A percentile compares a stretch with the other conserved stretches of the same genome.
Conservation (phyloP, 2,113 vertebrate species). For the Carollia perspicillata region DNA sequence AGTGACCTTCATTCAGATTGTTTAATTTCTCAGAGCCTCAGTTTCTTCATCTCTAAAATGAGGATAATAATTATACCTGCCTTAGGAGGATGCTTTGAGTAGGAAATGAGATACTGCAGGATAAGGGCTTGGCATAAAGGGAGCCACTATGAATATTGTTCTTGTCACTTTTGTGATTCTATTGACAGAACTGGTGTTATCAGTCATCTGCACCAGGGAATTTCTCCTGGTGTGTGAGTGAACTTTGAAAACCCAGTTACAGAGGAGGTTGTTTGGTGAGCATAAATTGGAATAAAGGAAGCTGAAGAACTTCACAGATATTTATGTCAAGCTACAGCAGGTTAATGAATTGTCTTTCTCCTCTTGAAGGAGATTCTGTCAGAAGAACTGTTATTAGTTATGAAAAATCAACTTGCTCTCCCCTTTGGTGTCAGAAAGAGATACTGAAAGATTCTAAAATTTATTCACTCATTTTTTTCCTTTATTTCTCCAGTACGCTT, state of each 20-base stretch:
- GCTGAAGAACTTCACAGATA: neutral
- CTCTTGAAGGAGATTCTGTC: conserved; percentile 4
- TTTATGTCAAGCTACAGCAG: neutral
- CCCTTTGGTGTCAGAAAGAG: conserved; percentile 16
- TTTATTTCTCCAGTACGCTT: neutral
- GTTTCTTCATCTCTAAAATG: neutral
- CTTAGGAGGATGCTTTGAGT: neutral
- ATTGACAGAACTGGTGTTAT: neutral
- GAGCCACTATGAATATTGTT: neutral
- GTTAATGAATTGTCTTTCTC: neutral
- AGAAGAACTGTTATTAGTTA: conserved; percentile 3
- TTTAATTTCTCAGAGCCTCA: neutral
- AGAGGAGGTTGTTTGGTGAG: neutral
- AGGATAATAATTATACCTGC: neutral
- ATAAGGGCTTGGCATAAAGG: neutral
- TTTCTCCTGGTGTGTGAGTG: neutral
- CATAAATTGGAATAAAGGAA: conserved; percentile 3
- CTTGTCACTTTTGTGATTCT: neutral
- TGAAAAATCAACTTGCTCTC: neutral
- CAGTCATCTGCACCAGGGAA: neutral
- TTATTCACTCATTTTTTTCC: neutral
- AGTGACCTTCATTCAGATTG: neutral
- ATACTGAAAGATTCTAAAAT: neutral
- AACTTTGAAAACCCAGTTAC: neutral
- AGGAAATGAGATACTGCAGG: neutral